These are phyloP conservation scores for Sweltsa coloradensis DNA, from an alignment of 1,140 invertebrate species.

Conservation along the genomic window DNA sequence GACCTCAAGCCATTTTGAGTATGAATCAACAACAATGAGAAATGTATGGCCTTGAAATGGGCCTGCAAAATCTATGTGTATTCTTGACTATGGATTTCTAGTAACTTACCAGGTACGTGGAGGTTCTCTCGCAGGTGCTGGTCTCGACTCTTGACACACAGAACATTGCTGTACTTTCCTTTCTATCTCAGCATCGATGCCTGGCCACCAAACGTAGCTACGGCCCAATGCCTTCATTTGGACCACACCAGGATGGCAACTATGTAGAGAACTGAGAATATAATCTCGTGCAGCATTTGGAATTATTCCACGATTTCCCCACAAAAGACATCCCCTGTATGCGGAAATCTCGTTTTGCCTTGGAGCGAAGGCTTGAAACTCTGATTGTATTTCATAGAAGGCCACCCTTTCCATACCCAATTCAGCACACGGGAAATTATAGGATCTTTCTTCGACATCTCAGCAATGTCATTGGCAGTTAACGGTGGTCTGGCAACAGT, in stretches of 20 bases:
- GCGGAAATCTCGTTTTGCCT: too few species aligned
- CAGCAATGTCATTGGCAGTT: too few species aligned
- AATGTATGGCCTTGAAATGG: constrained; percentile 10
- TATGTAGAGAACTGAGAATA: too few species aligned
- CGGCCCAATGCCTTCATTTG: constrained; percentile 32
- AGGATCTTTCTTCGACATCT: too few species aligned
- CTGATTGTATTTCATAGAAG: too few species aligned
- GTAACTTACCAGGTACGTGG: constrained; percentile 25
- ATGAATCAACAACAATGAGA: constrained; percentile 21
- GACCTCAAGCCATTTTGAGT: constrained; percentile 31
- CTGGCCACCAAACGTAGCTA: constrained; percentile 32
- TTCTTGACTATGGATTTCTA: constrained; percentile 28
- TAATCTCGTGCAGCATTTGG: too few species aligned
- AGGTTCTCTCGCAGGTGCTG: constrained; percentile 15
- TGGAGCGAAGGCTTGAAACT: too few species aligned
- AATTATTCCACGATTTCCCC: too few species aligned
- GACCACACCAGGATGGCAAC: constrained; percentile 10
- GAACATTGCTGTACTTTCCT: constrained; percentile 11
- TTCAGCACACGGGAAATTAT: too few species aligned
- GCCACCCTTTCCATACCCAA: too few species aligned
- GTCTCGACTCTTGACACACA: constrained; percentile 2
- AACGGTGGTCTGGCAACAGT: too few species aligned
- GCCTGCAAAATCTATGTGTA: constrained; percentile 35
- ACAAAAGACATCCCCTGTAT: too few species aligned
- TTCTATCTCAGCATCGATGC: constrained; percentile 30